Conservation (phyloP, 2,797 vertebrate genomes). For the Rhinichthys osculus region DNA sequence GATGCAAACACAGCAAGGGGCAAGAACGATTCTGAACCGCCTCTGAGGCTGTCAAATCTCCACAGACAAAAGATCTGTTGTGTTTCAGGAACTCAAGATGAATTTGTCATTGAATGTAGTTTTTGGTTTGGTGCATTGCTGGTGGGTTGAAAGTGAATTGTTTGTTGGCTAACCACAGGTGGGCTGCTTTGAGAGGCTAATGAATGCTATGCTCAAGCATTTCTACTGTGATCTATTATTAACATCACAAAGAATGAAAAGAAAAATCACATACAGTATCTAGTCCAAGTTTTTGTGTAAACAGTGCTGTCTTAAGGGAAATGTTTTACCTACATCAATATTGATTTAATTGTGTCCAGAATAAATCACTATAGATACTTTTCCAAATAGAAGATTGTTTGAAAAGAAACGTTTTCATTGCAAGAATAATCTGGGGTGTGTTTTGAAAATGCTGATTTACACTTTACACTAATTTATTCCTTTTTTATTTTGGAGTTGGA, state of each 20-base stretch:
- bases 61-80: conserved; percentile 26
- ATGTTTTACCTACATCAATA: background rate
- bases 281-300: background rate
- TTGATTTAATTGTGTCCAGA: background rate
- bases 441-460: too few relatives aligned
- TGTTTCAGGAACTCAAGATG: conserved; percentile 24
- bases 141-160: conserved; percentile 26
- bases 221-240: conserved; percentile 16
- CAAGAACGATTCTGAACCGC: background rate
- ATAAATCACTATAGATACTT: too few relatives aligned
- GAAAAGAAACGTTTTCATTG: too few relatives aligned
- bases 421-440: too few relatives aligned
- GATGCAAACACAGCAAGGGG: background rate
- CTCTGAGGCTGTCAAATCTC: background rate
- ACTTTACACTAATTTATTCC: too few relatives aligned
- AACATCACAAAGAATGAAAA: background rate
- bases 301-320: background rate
- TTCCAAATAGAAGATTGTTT: too few relatives aligned
- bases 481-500: too few relatives aligned
- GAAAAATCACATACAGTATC: background rate
- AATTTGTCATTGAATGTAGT: background rate
- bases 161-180: conserved; percentile 15
- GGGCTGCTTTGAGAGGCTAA: conserved; percentile 10
- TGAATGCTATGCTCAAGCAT: conserved; percentile 8
- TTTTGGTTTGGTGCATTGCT: conserved; percentile 5